phyloP scores from a whole-genome alignment of 2,888 invertebrate species.

The Papilio gigon region DNA sequence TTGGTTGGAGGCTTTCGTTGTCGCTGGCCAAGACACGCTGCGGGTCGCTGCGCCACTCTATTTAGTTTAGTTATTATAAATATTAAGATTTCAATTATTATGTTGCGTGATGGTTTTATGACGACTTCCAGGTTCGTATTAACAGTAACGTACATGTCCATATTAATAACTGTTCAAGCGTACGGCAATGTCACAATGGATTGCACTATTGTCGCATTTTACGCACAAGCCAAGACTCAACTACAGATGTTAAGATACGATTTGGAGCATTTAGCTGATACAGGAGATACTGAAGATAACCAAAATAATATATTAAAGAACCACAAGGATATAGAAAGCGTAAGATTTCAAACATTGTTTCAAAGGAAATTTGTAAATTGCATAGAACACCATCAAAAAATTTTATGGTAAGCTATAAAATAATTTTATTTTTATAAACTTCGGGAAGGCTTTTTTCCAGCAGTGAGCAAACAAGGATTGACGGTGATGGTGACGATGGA shows the following conservation, averaged over 20 bases:
- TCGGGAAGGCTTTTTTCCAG: too few relatives aligned
- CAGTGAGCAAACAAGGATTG: too few relatives aligned
- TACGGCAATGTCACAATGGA: conserved; percentile 70
- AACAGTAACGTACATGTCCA: conserved; percentile 58
- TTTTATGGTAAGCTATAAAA: conserved; percentile 59
- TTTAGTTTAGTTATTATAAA: too few relatives aligned
- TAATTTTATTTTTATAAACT: neutral
- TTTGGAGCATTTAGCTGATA: conserved; percentile 59
- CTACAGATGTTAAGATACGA: conserved; percentile 64
- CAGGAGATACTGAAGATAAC: conserved; percentile 16
- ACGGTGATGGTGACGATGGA: too few relatives aligned
- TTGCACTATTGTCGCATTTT: conserved; percentile 68
- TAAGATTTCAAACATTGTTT: conserved; percentile 45
- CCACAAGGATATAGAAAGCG: conserved; percentile 49
- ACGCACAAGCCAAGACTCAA: conserved; percentile 65
- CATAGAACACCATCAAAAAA: conserved; percentile 62
- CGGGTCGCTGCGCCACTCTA: too few relatives aligned
- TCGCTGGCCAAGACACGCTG: too few relatives aligned
- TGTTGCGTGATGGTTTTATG: neutral
- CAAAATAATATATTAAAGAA: neutral
- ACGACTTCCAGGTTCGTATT: conserved; percentile 61
- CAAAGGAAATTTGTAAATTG: conserved; percentile 59
- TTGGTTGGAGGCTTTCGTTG: too few relatives aligned
- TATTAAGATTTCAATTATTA: neutral
- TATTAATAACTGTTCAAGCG: conserved; percentile 62